These are phyloP conservation scores for Marcusenius ussheri DNA, from an alignment of 2,113 vertebrate species.

Conservation along the genomic window DNA sequence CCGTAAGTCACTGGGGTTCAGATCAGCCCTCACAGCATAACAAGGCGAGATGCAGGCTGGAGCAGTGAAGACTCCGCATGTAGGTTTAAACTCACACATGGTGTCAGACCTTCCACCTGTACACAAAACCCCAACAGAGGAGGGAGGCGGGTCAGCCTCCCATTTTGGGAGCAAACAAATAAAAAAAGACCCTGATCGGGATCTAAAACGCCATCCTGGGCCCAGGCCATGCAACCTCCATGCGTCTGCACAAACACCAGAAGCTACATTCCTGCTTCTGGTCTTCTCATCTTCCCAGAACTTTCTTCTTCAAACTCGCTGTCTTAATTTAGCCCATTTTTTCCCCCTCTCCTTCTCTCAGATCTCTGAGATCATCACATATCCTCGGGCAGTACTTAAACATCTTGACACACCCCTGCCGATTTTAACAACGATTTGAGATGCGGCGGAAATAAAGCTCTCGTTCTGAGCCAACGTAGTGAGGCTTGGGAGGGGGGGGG, in stretches of 20 bases:
- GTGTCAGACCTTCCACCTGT: not conserved
- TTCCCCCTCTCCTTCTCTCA: not conserved
- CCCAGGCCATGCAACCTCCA: not conserved
- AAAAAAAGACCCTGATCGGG: not conserved
- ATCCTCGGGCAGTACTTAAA: not conserved
- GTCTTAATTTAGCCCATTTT: not conserved
- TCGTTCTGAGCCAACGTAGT: too few relatives aligned
- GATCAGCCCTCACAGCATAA: not conserved
- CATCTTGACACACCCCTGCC: not conserved
- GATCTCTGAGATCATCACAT: not conserved
- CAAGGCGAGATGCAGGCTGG: not conserved
- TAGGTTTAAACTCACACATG: not conserved
- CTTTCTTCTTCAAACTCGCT: not conserved
- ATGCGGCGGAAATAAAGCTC: not conserved
- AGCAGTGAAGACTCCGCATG: not conserved
- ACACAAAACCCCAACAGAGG: not conserved
- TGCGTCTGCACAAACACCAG: not conserved
- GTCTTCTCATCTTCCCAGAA: not conserved
- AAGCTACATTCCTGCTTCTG: not conserved
- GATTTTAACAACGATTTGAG: not conserved
- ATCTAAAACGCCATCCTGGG: not conserved
- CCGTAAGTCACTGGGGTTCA: not conserved
- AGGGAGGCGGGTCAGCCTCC: not conserved
- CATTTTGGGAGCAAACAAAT: not conserved
- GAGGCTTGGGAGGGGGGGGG: not conserved